Conservation (phyloP, 2,797 vertebrate genomes). For the Pseudopleuronectes americanus region DNA sequence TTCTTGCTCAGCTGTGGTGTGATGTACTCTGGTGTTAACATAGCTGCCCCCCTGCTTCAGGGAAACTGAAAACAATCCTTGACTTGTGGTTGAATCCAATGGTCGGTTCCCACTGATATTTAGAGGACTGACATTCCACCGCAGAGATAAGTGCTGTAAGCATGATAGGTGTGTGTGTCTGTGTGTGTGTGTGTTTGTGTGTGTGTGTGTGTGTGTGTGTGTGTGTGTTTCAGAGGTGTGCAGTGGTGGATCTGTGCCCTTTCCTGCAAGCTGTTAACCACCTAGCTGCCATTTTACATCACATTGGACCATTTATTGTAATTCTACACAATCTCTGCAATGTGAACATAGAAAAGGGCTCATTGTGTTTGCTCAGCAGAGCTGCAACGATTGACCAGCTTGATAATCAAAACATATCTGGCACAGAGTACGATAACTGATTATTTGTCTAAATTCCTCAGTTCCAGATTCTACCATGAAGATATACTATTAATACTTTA, state of each 20-base stretch:
- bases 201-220: not conserved
- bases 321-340: not conserved
- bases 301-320: not conserved
- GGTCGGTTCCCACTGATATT: slow-evolving; percentile 65
- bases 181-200: slow-evolving; percentile 2
- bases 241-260: slow-evolving; percentile 2
- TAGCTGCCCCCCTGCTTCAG: slow-evolving; percentile 24
- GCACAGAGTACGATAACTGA: too few species aligned
- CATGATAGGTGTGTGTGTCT: slow-evolving; percentile 27
- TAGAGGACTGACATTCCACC: slow-evolving; percentile 71
- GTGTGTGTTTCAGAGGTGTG: slow-evolving; percentile 24
- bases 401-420: too few species aligned
- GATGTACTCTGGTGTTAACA: slow-evolving; percentile 44
- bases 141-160: slow-evolving; percentile 56
- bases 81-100: slow-evolving; percentile 51
- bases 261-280: slow-evolving; percentile 11
- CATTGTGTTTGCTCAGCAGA: not conserved
- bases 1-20: slow-evolving; percentile 43
- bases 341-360: not conserved
- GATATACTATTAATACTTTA: not conserved
- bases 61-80: slow-evolving; percentile 62
- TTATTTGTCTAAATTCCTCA: too few species aligned
- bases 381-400: not conserved
- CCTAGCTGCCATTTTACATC: not conserved
- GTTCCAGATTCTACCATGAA: too few species aligned